A percentile compares a stretch with the other conserved stretches of the same genome.
phyloP scores from a whole-genome alignment of 2,888 invertebrate species.

The Eulithis testata region DNA sequence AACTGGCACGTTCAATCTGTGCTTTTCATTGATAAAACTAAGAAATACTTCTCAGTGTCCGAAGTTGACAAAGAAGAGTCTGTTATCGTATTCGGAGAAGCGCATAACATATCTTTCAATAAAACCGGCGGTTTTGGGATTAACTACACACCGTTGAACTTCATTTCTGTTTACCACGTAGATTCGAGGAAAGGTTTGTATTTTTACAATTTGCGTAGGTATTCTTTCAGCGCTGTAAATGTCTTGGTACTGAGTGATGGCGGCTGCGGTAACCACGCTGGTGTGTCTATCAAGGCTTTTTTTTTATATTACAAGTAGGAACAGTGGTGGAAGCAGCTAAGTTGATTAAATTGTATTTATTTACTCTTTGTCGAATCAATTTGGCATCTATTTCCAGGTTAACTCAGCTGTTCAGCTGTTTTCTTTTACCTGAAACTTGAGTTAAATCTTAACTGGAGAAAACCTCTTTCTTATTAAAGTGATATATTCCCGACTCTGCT shows the following conservation, averaged over 20 bases:
- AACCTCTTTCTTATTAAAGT: too few species aligned
- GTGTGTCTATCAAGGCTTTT: background rate
- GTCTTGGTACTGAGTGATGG: background rate
- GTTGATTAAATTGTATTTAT: too few species aligned
- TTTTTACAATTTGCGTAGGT: conserved; percentile 6
- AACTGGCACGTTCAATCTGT: conserved; percentile 75
- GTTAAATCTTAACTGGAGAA: too few species aligned
- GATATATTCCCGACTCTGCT: too few species aligned
- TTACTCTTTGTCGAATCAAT: too few species aligned
- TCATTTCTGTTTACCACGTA: conserved; percentile 86
- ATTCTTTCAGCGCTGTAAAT: background rate
- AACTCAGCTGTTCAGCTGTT: too few species aligned
- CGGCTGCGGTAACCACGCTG: background rate
- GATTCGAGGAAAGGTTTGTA: conserved; percentile 87
- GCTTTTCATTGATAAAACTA: conserved; percentile 80
- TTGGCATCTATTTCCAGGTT: too few species aligned
- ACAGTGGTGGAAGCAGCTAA: too few species aligned
- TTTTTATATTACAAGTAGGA: too few species aligned
- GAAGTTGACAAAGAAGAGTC: conserved; percentile 85
- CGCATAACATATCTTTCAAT: conserved; percentile 77
- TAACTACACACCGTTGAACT: conserved; percentile 85
- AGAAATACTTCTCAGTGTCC: conserved; percentile 88
- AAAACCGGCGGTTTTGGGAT: conserved; percentile 81
- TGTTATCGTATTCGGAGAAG: conserved; percentile 85
- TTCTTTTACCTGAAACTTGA: too few species aligned